These are phyloP conservation scores for Callinectes sapidus DNA, from an alignment of 2,888 invertebrate species.

Conservation along the genomic window DNA sequence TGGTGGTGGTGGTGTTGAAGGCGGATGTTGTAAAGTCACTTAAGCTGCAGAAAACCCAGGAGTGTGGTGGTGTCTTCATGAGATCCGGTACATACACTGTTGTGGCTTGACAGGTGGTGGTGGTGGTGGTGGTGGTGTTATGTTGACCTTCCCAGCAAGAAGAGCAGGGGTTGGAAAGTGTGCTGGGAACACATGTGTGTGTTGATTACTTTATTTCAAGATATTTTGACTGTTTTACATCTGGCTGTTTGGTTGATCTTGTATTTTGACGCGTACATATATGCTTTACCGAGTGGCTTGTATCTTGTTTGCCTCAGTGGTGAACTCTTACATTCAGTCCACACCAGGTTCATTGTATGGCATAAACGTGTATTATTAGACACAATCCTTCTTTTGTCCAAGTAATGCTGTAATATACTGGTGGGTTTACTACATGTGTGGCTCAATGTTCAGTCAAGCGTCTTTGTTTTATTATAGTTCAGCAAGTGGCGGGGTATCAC, in stretches of 20 bases:
- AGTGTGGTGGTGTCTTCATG: constrained; percentile 58
- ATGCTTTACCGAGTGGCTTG: neutral
- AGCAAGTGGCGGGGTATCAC: neutral
- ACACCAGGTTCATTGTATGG: no score
- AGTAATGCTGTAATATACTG: no score
- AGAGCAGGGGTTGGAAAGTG: neutral
- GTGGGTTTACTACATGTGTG: no score
- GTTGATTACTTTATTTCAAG: neutral
- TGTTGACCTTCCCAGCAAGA: neutral
- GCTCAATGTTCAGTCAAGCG: no score
- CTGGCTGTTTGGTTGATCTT: neutral
- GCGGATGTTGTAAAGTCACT: constrained; percentile 45
- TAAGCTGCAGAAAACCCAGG: constrained; percentile 51
- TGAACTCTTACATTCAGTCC: no score
- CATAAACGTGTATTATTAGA: no score
- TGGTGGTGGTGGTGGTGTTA: neutral
- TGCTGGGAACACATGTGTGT: neutral
- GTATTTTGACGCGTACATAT: neutral
- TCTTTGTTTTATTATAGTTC: neutral
- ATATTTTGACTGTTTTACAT: neutral
- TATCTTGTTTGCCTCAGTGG: constrained; percentile 81
- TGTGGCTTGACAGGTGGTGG: neutral
- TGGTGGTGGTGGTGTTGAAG: neutral
- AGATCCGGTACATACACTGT: constrained; percentile 54
- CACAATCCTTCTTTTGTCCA: no score